These are phyloP conservation scores for Galeruca laticollis DNA, from an alignment of 2,888 invertebrate genomes.

Conservation along the genomic window DNA sequence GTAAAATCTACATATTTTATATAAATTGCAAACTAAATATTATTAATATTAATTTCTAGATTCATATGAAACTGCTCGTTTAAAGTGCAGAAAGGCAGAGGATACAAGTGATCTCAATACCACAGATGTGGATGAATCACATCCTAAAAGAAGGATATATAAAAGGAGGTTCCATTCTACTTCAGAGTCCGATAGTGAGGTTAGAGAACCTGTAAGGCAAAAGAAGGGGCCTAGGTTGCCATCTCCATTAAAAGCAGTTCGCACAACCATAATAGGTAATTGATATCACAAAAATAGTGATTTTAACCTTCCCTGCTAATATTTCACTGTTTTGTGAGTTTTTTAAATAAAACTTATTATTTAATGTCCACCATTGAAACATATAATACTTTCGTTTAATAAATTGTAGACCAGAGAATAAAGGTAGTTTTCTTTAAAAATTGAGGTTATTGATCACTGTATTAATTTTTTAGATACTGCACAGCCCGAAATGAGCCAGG, in stretches of 20 bases:
- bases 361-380: too few species aligned
- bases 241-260: not conserved
- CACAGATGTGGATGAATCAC: too few species aligned
- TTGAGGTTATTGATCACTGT: not conserved
- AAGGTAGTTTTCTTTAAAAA: not conserved
- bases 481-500: not conserved
- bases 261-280: not conserved
- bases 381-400: too few species aligned
- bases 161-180: not conserved
- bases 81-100: too few species aligned
- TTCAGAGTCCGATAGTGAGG: not conserved
- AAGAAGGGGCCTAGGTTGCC: constrained; percentile 1
- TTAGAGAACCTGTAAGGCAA: not conserved
- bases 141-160: not conserved
- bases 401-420: too few species aligned
- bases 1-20: too few species aligned
- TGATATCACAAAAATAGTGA: not conserved
- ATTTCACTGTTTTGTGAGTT: too few species aligned
- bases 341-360: too few species aligned
- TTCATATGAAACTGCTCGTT: too few species aligned
- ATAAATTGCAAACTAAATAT: too few species aligned
- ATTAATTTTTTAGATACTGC: not conserved
- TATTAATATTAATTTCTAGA: too few species aligned
- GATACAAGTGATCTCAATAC: too few species aligned
- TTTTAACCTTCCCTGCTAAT: not conserved